Base-by-base conservation (phyloP, 2,113 vertebrate genomes). In the Paracanthobrama guichenoti region DNA sequence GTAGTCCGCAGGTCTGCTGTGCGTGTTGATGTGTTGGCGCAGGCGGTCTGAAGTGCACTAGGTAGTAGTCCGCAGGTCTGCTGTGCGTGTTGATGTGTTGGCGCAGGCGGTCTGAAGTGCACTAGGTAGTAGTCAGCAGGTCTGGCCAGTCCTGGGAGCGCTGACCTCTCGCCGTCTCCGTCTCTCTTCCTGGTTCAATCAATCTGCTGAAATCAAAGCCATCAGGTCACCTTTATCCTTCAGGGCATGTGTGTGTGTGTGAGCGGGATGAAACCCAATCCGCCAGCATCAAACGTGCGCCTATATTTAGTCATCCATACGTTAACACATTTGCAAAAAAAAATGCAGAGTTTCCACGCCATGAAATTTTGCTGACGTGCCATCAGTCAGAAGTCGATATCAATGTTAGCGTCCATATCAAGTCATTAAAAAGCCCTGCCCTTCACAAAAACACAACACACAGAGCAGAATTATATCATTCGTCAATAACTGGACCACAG, bases 161-260 rank as follows among this genome's bases (percentile, higher is more conserved):
- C 84, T 86, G 81, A 84, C 84, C 85, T 60, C 72, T 72, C 57
- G 26, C 71, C 72, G 35, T 80, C 79, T 86, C 84, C 74, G 35
- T 73, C 82, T 88, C 67, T 84, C 59, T 75, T 85, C 76, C 53
- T 85, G 86, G 73, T 84, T 80, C 82, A 87, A 89, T 87, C 88
- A 89, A 87, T 89, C 83, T 81, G 76, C 85, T 89, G 88, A 88
- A 89, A 89, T 88, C 83, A 88, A 89, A 89, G 81, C 88, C 88
- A 88, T 88, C 88, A 79, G 88, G 88, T 89, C 88, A 89, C 86
- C 88, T 89, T 87, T 89, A 86, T 89, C 71, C 87, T 83, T 83
- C 83, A 50, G 77, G 11, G 71, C 24, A 20, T 79, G 74, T 59
- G 75, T 78, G 81, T 50, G 64, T 57, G 42, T 16, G 35, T 53